Evolutionary conservation across 2,113 vertebrate species (phyloP), one percentile per base, ranked within the genome.

Genomic region (Pontoporia blainvillei): DNA sequence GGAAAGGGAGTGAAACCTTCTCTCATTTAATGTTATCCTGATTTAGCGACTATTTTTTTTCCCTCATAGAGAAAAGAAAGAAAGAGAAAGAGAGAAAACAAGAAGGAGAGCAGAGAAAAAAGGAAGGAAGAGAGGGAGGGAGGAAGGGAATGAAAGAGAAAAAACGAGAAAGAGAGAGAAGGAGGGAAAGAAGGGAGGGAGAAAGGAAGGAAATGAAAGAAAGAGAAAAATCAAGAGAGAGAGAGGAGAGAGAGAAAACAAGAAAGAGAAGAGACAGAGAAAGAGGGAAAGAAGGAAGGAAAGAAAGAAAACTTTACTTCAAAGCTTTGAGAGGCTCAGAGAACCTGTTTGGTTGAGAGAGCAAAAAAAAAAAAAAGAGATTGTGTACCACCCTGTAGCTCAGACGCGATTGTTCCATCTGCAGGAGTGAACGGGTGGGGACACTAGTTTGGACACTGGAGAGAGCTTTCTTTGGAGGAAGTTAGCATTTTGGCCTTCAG

Each of bases 31-130:
- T 79, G 85, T 49, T 25, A 76, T 25, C 73, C 91, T 71, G 67
- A 96, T 96, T 96, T 91, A 90, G 71, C 27, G 91, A 85, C 97
- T 95, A 21, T 73, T 86, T 82, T 13, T 36, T 44, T 52, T 23
- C 12, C 12, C 44, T 76, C 5, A 1, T 25, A 97, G 94, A 79
- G 49, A 54, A 57, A 57, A 49, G 34, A 79, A 54, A 36, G 20
- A 25, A 36, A 49, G 76, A 75, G 69, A 25, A 18, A 36, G 69
- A 25, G 31, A 36, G 31, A 3, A 8, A 2, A 23, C 20, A 52
- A 79, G 62, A 25, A 66, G 34, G 75, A 36, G 7, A 69, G 34
- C 29, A 57, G 59, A 54, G 31, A 54, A 20, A 54, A 49, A 29
- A 62, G 5, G 61, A 62, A 62, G 27, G 27, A 25, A 36, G 9